Conservation (phyloP, 2,113 vertebrate species). For the Pituophis catenifer region DNA sequence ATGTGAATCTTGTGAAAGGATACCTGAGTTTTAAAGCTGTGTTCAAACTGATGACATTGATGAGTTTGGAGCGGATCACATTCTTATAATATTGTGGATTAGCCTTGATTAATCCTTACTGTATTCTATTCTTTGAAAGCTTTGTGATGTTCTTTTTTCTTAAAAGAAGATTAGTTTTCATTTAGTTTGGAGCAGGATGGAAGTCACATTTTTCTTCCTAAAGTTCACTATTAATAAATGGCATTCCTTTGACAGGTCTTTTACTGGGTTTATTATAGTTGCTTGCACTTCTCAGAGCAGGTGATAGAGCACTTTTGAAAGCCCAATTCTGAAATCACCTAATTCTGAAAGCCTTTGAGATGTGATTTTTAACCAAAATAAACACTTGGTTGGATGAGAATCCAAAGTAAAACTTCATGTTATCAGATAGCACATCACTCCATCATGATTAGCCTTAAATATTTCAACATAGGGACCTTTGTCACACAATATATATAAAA, state of each 20-base stretch:
- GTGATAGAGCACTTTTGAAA: conserved; percentile 36
- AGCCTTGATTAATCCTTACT: conserved; percentile 48
- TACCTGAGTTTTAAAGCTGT: conserved; percentile 65
- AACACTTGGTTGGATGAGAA: conserved; percentile 49
- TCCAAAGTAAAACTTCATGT: conserved; percentile 68
- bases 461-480: conserved; percentile 60
- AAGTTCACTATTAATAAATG: conserved; percentile 49
- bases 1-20: conserved; percentile 57
- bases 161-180: conserved; percentile 55
- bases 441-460: conserved; percentile 67
- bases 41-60: conserved; percentile 57
- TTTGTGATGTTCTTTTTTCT: conserved; percentile 48
- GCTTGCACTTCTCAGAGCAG: conserved; percentile 36
- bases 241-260: conserved; percentile 42
- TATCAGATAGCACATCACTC: conserved; percentile 77
- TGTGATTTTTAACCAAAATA: conserved; percentile 46
- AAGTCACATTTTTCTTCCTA: conserved; percentile 58
- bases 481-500: conserved; percentile 63
- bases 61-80: conserved; percentile 58
- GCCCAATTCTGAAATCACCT: background rate
- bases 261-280: conserved; percentile 41
- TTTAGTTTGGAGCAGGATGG: conserved; percentile 42
- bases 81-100: conserved; percentile 58
- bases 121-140: conserved; percentile 44
- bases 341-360: conserved; percentile 49